These are phyloP conservation scores for Lepidocyrtinus sp. DNA, from an alignment of 2,888 invertebrate species.

Conservation along the genomic window DNA sequence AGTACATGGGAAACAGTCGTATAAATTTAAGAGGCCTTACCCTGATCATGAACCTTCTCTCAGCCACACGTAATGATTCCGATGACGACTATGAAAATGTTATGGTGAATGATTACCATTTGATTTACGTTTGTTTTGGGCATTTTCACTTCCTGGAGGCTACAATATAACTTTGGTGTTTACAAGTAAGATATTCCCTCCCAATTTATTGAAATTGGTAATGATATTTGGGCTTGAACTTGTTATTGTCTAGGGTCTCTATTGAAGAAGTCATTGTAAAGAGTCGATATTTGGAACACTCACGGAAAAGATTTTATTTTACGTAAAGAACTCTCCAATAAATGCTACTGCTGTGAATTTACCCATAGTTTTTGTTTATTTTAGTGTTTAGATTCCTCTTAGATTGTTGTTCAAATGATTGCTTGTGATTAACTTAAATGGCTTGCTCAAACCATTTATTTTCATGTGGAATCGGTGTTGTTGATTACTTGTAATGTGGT, in stretches of 20 bases:
- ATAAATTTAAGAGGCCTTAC: too few relatives aligned
- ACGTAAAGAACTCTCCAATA: too few relatives aligned
- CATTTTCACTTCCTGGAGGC: slow-evolving; percentile 34
- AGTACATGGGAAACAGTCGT: slow-evolving; percentile 4
- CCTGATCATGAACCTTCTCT: too few relatives aligned
- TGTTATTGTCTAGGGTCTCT: neutral
- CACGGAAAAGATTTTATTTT: slow-evolving; percentile 1
- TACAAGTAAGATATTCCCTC: neutral
- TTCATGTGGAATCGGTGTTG: neutral
- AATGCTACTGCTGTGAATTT: slow-evolving; percentile 1
- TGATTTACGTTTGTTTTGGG: slow-evolving; percentile 6
- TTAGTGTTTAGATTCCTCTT: too few relatives aligned
- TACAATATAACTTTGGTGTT: neutral
- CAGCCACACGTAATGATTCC: slow-evolving; percentile 7
- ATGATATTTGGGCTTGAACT: neutral
- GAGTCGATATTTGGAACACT: neutral
- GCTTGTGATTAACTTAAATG: slow-evolving; percentile 21
- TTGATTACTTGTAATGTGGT: neutral
- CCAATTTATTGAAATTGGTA: slow-evolving; percentile 9
- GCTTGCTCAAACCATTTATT: slow-evolving; percentile 17
- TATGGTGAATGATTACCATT: slow-evolving; percentile 22
- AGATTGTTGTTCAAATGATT: neutral
- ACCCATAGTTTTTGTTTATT: slow-evolving; percentile 11
- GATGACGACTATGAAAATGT: slow-evolving; percentile 19
- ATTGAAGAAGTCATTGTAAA: neutral